Percentiles rank a stretch among this genome's conserved stretches.
These are phyloP conservation scores for Bhutanitis thaidina DNA, from an alignment of 2,888 invertebrate species.

Conservation along the genomic window DNA sequence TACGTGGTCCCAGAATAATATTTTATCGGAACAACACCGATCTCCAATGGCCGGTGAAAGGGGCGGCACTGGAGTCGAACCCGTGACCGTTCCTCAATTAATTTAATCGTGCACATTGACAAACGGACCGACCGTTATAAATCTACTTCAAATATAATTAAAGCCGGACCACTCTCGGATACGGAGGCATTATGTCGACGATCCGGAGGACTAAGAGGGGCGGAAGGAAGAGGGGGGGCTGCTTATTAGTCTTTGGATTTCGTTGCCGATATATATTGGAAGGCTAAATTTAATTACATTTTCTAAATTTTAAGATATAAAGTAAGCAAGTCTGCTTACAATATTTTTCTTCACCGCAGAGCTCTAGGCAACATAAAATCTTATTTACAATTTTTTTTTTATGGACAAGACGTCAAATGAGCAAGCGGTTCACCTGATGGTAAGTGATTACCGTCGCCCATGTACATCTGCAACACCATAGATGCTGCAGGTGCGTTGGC, in stretches of 20 bases:
- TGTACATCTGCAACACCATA: too few relatives aligned
- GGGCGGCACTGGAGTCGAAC: constrained; percentile 41
- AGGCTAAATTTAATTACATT: too few relatives aligned
- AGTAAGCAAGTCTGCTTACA: too few relatives aligned
- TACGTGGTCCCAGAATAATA: constrained; percentile 31
- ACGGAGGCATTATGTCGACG: not conserved
- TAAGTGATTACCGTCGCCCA: too few relatives aligned
- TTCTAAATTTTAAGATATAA: too few relatives aligned
- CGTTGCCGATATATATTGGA: not conserved
- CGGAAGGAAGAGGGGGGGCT: too few relatives aligned
- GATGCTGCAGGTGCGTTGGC: too few relatives aligned
- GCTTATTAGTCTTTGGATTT: not conserved
- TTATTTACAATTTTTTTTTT: too few relatives aligned
- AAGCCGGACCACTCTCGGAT: constrained; percentile 1
- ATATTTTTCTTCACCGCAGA: too few relatives aligned
- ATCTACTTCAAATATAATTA: constrained; percentile 67
- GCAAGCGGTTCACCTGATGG: too few relatives aligned
- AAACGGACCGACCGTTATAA: constrained; percentile 58
- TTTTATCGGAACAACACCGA: constrained; percentile 42
- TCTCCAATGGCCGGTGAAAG: constrained; percentile 17
- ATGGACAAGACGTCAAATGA: too few relatives aligned
- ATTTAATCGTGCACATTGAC: constrained; percentile 63
- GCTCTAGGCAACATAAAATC: too few relatives aligned
- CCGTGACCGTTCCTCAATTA: constrained; percentile 61
- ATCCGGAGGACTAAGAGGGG: not conserved